These are phyloP conservation scores for Pipistrellus pygmaeus DNA, from an alignment of 2,797 vertebrate species.

Conservation along the genomic window DNA sequence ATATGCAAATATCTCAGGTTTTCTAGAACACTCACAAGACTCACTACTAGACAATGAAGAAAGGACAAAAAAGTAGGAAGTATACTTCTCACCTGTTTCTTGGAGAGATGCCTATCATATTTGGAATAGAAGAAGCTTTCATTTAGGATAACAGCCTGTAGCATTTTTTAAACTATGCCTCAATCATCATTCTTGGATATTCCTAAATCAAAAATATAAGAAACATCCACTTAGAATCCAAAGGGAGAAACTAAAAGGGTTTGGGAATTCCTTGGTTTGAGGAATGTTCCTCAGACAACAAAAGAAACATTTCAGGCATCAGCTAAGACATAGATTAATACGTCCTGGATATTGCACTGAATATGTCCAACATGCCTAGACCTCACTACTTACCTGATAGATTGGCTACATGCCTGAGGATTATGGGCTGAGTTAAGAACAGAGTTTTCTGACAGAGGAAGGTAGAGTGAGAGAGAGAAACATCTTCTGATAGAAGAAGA, in stretches of 20 bases:
- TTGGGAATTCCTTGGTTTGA: neutral
- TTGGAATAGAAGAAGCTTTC: conserved; percentile 44
- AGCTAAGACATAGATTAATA: neutral
- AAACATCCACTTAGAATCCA: neutral
- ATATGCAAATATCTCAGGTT: conserved; percentile 12
- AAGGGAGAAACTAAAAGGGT: neutral
- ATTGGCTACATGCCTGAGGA: neutral
- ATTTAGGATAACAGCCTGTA: conserved; percentile 24
- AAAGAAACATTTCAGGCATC: neutral
- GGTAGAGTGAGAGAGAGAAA: no score
- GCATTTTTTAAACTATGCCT: conserved; percentile 26
- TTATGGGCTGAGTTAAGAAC: neutral
- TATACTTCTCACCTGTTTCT: neutral
- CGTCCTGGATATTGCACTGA: neutral
- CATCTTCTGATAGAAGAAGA: neutral
- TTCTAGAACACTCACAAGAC: conserved; percentile 28
- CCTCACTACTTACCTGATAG: neutral
- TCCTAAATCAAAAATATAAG: neutral
- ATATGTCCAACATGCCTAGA: neutral
- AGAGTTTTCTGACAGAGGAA: neutral
- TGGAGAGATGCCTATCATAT: neutral
- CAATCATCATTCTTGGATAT: neutral
- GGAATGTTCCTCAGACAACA: neutral
- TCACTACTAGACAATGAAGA: neutral
- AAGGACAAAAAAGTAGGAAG: neutral